Base-by-base conservation (phyloP, 2,113 vertebrate species). In the Cochlearius cochlearius region DNA sequence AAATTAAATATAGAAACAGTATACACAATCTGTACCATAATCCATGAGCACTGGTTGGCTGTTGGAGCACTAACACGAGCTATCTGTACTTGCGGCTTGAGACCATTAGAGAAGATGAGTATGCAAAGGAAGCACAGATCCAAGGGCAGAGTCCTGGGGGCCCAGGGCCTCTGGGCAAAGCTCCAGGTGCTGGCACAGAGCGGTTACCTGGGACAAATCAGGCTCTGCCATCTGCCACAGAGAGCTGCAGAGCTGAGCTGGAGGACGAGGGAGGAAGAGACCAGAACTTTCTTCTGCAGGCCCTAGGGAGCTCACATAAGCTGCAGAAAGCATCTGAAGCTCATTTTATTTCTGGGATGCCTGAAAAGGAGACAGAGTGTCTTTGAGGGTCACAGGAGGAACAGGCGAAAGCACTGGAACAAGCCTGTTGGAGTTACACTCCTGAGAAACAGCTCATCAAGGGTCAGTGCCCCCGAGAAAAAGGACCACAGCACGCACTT, bases 141-240 rank as follows among this genome's bases (percentile, higher is more conserved):
- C 89, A 82, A 96, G 92, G 77, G 69, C 84, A 93, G 59, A 96
- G 56, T 36, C 80, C 80, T 72, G 56, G 86, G 68, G 34, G 39
- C 93, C 60, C 73, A 64, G 43, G 62, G 52, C 77, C 69, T 91
- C 47, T 3, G 58, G 89, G 95, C 93, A 95, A 43, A 91, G 26
- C 36, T 92, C 94, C 96, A 95, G 52, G 36, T 56, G 49, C 73
- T 94, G 93, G 80, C 81, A 94, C 56, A 45, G 34, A 89, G 52
- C 15, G 25, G 84, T 55, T 92, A 56, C 73, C 62, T 87, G 91
- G 84, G 93, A 94, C 62, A 95, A 91, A 90, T 55, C 27, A 56
- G 69, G 39, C 47, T 91, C 60, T 93, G 81, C 93, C 96, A 94
- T 97, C 96, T 97, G 96, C 77, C 69, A 91, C 39, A 34, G 53